Evolutionary conservation across 2,113 vertebrate species (phyloP), one percentile per base, ranked within the genome.

Genomic region (Spermophilus dauricus): DNA sequence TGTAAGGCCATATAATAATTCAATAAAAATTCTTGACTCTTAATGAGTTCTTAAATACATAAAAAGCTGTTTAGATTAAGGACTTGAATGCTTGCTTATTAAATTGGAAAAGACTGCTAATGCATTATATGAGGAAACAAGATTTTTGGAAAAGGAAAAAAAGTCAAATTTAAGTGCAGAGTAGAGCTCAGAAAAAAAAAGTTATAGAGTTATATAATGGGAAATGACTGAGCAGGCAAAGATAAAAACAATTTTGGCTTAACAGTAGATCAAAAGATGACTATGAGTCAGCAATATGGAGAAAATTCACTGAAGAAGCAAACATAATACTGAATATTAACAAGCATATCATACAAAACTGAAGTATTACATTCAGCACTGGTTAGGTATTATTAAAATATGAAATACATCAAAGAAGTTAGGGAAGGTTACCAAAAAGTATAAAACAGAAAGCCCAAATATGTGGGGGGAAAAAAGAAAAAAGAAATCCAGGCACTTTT

Each of bases 231-330:
- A 70, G 22, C 42, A 96, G 51, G 42, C 88, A 89, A 91, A 83
- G 63, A 76, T 67, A 85, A 92, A 96, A 95, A 80, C 51, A 63
- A 95, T 78, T 58, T 81, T 92, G 37, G 32, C 56, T 96, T 97
- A 89, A 93, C 1, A 88, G 53, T 0, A 92, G 51, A 92, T 87
- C 58, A 81, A 76, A 94, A 91, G 77, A 89, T 32, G 45, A 90
- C 67, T 69, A 34, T 78, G 93, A 97, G 88, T 94, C 90, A 97
- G 90, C 92, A 88, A 81, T 34, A 16, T 73, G 51, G 77, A 34
- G 67, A 89, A 92, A 92, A 51, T 69, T 3, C 56, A 63, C 0
- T 69, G 7, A 85, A 92, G 61, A 76, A 86, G 58, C 24, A 93
- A 82, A 34, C 2, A 22, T 32, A 61, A 61, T 34, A 45, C 17